Conservation (phyloP, 2,113 vertebrate genomes). For the Sinocyclocheilus grahami region DNA sequence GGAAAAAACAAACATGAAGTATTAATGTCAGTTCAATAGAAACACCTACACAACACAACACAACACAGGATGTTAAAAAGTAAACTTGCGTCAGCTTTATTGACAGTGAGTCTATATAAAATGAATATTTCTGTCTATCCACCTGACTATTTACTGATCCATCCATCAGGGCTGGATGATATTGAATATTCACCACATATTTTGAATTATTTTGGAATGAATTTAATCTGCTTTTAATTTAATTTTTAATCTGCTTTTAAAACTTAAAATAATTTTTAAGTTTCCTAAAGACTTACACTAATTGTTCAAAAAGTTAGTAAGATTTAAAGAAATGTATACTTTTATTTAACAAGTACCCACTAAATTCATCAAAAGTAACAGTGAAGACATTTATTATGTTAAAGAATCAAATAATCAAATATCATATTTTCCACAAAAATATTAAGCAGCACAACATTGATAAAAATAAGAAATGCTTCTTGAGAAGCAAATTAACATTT, state of each 20-base stretch:
- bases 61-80: not conserved
- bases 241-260: not conserved
- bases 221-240: not conserved
- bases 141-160: not conserved
- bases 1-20: not conserved
- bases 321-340: not conserved
- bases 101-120: not conserved
- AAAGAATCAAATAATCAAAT: not conserved
- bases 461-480: not conserved
- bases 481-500: not conserved
- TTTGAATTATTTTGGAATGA: not conserved
- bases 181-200: not conserved
- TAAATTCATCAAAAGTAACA: not conserved
- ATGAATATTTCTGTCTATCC: not conserved
- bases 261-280: not conserved
- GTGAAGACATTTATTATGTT: not conserved
- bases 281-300: not conserved
- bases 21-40: not conserved
- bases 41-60: not conserved
- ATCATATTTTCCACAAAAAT: not conserved
- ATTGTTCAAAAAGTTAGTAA: not conserved
- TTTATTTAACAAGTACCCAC: not conserved
- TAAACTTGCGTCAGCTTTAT: not conserved
- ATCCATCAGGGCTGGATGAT: not conserved
- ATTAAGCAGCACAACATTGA: not conserved